Evolutionary conservation across 2,888 invertebrate species (phyloP).

Genomic region (Graphium colonna): DNA sequence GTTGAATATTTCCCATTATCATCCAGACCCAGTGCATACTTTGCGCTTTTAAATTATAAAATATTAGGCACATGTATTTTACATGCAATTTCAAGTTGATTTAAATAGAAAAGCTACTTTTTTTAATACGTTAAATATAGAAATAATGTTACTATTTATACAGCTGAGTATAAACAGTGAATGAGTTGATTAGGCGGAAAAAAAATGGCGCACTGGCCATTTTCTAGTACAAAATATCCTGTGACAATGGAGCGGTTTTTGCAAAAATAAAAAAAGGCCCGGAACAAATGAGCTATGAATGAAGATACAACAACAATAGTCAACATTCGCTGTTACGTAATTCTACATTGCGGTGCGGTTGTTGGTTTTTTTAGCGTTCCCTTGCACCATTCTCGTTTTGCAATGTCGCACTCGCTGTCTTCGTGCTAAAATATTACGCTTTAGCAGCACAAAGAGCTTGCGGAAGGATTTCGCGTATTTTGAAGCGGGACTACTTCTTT

Average conservation of each 20-base stretch:
- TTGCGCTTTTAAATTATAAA: neutral
- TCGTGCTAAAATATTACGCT: conserved; percentile 25
- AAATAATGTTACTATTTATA: too few relatives aligned
- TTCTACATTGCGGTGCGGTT: conserved; percentile 16
- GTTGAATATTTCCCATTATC: too few relatives aligned
- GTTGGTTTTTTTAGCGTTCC: conserved; percentile 21
- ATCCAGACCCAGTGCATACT: conserved; percentile 2
- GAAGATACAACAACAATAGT: conserved; percentile 24
- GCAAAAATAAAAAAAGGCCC: conserved; percentile 16
- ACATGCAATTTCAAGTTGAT: too few relatives aligned
- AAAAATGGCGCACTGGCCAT: conserved; percentile 1
- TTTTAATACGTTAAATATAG: too few relatives aligned
- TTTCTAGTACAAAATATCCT: conserved; percentile 12
- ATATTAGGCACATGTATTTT: too few relatives aligned
- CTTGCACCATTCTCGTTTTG: conserved; percentile 19
- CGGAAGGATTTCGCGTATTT: conserved; percentile 7
- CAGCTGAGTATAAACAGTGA: too few relatives aligned
- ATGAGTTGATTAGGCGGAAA: conserved; percentile 5
- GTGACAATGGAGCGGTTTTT: conserved; percentile 12
- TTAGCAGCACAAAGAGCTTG: conserved; percentile 17
- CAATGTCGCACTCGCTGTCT: conserved; percentile 23
- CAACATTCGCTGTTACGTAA: conserved; percentile 23
- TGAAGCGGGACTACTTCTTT: conserved; percentile 8
- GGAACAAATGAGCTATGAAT: conserved; percentile 23
- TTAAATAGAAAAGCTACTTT: too few relatives aligned